Base-by-base conservation (phyloP, 2,113 vertebrate species). In the Vidua chalybeata region DNA sequence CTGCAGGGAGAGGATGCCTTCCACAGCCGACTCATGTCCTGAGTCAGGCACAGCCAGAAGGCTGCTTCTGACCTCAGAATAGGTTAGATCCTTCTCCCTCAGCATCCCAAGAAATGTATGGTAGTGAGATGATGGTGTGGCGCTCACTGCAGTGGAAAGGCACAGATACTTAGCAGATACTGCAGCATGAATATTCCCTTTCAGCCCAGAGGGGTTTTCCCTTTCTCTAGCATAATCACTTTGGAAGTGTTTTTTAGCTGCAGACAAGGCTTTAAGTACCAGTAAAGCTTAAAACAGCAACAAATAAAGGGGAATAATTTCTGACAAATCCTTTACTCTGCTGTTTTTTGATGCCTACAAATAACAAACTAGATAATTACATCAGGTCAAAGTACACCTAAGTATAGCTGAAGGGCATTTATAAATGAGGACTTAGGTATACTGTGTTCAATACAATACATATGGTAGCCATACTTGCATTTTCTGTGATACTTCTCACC, bases 101-200 rank as follows among this genome's bases (percentile, higher is more conserved):
- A 58, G 31, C 2, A 2, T 80, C 48, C 82, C 22, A 33, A 35
- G 30, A 63, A 94, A 51, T 13, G 18, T 20, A 0, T n/a, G 8
- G 26, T 67, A 51, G 9, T 45, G 30, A 52, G n/a, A 21, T 55
- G 12, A 30, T 46, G 81, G 77, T 76, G 66, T 68, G 39, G 67
- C 87, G 93, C 55, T 95, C 64, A 94, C 91, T 93, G 91, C 87
- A 94, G 90, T 62, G 89, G 59, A 91, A 95, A 91, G 59, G 41
- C 61, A 74, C 7, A 77, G 59, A 71, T n/a, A 49, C 7, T 52
- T 26, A 72, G 35, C 24, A 86, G 48, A 56, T 71, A 58, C 17
- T 84, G 63, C 64, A 85, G 31, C 56, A n/a, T 41, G 37, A 58
- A 15, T 64, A 43, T 63, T 74, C 30, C 41, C 59, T 56, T 72